These are phyloP conservation scores for Protosalanx chinensis DNA, from an alignment of 2,797 vertebrate genomes.

Conservation along the genomic window DNA sequence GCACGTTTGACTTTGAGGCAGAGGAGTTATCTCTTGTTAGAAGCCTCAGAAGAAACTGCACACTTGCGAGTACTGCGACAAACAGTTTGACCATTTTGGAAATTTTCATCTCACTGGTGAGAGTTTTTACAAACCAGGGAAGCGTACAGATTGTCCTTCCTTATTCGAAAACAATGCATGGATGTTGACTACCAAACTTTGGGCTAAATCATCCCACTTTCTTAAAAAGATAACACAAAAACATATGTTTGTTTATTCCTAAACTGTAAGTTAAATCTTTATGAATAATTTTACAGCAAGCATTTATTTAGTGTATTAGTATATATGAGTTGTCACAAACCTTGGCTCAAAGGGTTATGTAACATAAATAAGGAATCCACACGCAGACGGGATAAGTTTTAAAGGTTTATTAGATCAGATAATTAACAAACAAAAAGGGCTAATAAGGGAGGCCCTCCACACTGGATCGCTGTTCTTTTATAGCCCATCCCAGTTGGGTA, in stretches of 20 bases:
- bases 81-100: slow-evolving; percentile 98
- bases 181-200: neutral
- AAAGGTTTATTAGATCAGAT: no score
- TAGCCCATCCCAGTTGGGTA: no score
- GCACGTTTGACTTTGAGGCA: slow-evolving; percentile 87
- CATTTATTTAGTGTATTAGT: no score
- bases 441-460: no score
- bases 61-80: slow-evolving; percentile 94
- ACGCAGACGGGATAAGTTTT: no score
- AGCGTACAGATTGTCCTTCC: neutral
- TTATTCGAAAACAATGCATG: neutral
- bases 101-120: slow-evolving; percentile 99
- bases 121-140: slow-evolving; percentile 4
- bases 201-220: neutral
- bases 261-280: no score
- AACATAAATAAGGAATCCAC: no score
- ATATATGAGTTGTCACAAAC: no score
- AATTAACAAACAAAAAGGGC: no score
- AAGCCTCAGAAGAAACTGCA: slow-evolving; percentile 94
- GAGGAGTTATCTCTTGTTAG: slow-evolving; percentile 86
- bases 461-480: no score
- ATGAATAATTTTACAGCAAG: no score
- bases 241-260: neutral
- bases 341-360: no score
- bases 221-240: neutral